Percentiles rank a stretch among this genome's conserved stretches.
These are phyloP conservation scores for Habropoda laboriosa DNA, from an alignment of 1,140 invertebrate genomes.

Conservation along the genomic window DNA sequence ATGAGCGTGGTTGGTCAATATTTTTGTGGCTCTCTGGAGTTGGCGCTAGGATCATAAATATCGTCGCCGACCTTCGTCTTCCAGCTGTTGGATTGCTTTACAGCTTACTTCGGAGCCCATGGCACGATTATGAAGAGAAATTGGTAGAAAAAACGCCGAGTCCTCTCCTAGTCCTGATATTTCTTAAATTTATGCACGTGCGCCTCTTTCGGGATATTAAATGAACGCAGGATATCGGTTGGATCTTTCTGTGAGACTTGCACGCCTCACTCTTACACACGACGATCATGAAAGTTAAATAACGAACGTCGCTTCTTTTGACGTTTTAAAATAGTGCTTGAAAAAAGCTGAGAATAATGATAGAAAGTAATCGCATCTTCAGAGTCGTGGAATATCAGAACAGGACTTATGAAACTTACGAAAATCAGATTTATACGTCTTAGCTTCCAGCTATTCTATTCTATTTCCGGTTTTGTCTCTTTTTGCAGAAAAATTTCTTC, in stretches of 20 bases:
- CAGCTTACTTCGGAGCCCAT: not conserved
- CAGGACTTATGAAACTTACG: too few species aligned
- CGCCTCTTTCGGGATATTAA: not conserved
- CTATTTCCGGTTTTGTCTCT: too few species aligned
- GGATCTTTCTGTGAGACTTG: too few species aligned
- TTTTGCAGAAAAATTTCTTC: too few species aligned
- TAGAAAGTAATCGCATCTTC: too few species aligned
- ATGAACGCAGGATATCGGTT: not conserved
- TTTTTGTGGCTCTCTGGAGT: not conserved
- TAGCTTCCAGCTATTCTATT: too few species aligned
- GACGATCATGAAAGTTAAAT: not conserved
- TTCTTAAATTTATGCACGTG: not conserved
- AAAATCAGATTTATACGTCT: too few species aligned
- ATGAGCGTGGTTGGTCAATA: not conserved
- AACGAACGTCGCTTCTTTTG: too few species aligned
- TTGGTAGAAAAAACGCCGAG: not conserved
- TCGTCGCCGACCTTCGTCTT: conserved; percentile 17
- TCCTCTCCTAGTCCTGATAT: not conserved
- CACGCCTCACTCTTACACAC: not conserved
- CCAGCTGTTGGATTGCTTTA: conserved; percentile 4
- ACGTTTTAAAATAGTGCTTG: too few species aligned
- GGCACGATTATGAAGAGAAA: conserved; percentile 25
- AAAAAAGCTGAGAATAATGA: too few species aligned
- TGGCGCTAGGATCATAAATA: conserved; percentile 9
- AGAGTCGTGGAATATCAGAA: too few species aligned